phyloP scores from a whole-genome alignment of 1,140 invertebrate genomes.

The Pseudomyrmex concolor region DNA sequence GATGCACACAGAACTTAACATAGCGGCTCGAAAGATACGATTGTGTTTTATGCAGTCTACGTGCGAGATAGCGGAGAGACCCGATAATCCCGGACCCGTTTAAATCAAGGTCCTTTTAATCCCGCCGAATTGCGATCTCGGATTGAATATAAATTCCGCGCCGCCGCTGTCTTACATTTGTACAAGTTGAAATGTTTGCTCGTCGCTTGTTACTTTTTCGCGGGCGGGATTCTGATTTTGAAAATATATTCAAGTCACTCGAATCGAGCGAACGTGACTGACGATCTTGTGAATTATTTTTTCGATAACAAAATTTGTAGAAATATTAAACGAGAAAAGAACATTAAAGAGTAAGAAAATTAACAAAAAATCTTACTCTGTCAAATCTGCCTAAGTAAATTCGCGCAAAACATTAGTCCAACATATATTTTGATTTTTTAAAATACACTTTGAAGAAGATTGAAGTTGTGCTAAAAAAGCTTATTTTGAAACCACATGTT shows the following conservation, averaged over 20 bases:
- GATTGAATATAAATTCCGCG: slow-evolving; percentile 54
- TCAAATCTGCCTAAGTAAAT: not conserved
- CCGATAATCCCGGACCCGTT: slow-evolving; percentile 47
- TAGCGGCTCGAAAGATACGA: slow-evolving; percentile 34
- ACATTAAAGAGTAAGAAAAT: not conserved
- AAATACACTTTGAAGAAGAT: no score
- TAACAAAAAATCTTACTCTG: not conserved
- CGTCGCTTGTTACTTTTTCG: not conserved
- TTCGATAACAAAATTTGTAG: not conserved
- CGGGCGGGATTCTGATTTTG: not conserved
- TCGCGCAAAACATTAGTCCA: no score
- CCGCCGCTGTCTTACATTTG: slow-evolving; percentile 29
- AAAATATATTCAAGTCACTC: slow-evolving; percentile 24
- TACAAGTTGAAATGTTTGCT: slow-evolving; percentile 36
- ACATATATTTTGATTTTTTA: no score
- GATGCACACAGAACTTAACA: not conserved
- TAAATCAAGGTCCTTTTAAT: slow-evolving; percentile 57
- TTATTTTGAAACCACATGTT: not conserved
- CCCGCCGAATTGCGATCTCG: slow-evolving; percentile 41
- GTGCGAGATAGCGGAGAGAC: slow-evolving; percentile 40
- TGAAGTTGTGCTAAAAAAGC: no score
- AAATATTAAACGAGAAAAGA: not conserved
- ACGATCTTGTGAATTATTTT: not conserved
- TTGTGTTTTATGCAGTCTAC: slow-evolving; percentile 55
- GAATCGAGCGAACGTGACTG: not conserved